Percentiles rank a stretch among this genome's conserved stretches.
phyloP scores from a whole-genome alignment of 2,113 vertebrate species.

The Passer montanus region DNA sequence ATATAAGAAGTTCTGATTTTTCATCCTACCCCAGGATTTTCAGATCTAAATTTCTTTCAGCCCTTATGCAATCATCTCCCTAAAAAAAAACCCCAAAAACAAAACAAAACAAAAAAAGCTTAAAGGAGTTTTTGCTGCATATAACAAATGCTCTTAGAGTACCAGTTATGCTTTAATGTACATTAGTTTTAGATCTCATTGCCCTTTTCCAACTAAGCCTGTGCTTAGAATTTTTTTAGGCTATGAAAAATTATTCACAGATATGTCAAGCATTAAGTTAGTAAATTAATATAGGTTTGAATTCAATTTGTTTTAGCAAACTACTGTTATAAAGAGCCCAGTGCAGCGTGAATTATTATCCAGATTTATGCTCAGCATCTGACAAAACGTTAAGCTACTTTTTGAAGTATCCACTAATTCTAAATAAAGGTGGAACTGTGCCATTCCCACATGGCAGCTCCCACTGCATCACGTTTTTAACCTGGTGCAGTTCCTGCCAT shows the following conservation, averaged over 20 bases:
- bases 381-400: conserved; percentile 18
- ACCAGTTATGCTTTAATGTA: conserved; percentile 46
- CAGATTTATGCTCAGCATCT: conserved; percentile 56
- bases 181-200: conserved; percentile 53
- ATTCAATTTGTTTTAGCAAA: conserved; percentile 69
- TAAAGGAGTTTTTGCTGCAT: conserved; percentile 27
- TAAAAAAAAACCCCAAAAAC: background rate
- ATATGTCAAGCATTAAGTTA: conserved; percentile 54
- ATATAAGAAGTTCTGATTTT: background rate
- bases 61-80: background rate
- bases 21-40: background rate
- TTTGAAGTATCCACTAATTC: conserved; percentile 47
- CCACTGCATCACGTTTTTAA: background rate
- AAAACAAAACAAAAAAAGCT: background rate
- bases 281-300: conserved; percentile 64
- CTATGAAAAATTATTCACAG: conserved; percentile 57
- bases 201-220: conserved; percentile 30
- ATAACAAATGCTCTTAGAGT: conserved; percentile 29
- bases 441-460: background rate
- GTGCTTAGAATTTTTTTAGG: conserved; percentile 9
- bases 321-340: conserved; percentile 45
- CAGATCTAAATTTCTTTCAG: conserved; percentile 14
- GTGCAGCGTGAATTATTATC: conserved; percentile 50
- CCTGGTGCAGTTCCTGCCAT: background rate
- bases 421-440: background rate